Percentiles rank a stretch among this genome's conserved stretches.
Conservation (phyloP, 2,888 invertebrate species). For the Hemicrepidius hirtus region DNA sequence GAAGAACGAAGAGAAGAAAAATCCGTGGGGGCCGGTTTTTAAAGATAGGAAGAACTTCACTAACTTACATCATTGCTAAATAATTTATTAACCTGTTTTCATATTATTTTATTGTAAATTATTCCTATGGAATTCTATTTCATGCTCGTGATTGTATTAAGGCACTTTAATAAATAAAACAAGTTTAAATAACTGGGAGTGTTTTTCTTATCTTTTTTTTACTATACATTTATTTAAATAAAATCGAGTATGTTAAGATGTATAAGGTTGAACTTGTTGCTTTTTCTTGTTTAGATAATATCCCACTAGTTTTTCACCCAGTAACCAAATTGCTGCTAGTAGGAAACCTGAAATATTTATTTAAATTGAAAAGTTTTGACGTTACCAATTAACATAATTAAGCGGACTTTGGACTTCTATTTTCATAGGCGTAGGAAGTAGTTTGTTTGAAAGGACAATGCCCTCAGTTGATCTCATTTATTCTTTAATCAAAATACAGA, state of each 20-base stretch:
- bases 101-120: constrained; percentile 19
- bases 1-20: constrained; percentile 63
- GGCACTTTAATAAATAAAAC: constrained; percentile 10
- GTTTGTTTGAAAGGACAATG: not conserved
- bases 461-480: constrained; percentile 3
- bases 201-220: constrained; percentile 8
- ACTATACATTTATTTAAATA: constrained; percentile 15
- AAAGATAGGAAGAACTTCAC: constrained; percentile 84
- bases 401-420: not conserved
- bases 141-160: not conserved
- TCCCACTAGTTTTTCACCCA: constrained; percentile 72
- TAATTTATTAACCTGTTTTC: constrained; percentile 18
- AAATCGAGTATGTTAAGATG: constrained; percentile 60
- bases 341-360: constrained; percentile 72
- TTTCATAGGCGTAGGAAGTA: constrained; percentile 7
- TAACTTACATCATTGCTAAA: constrained; percentile 80
- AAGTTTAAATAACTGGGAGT: not conserved
- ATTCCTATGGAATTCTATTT: constrained; percentile 29
- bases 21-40: constrained; percentile 81
- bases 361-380: constrained; percentile 22
- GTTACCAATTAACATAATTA: not conserved
- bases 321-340: constrained; percentile 71
- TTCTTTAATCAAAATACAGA: not conserved
- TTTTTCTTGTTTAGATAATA: constrained; percentile 69
- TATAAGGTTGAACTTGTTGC: constrained; percentile 74